Conservation (phyloP, 2,113 vertebrate genomes). For the chimpanzee (Pan troglodytes) region NHGRI_mPanTro3-v2.1_pri NC_072398.2:84889001-84889500, state of each 20-base stretch:
- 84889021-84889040: neutral
- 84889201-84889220: neutral
- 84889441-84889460: neutral
- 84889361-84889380: neutral
- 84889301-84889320: neutral
- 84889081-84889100: neutral
- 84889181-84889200: neutral
- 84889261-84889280: neutral
- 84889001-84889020: neutral
- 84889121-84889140: neutral
- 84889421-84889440: neutral
- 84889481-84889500: neutral
- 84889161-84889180: neutral
- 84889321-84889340: neutral
- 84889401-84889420: neutral
- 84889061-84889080: neutral
- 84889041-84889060: neutral
- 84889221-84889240: neutral
- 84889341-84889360: neutral
- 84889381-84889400: neutral
- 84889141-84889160: neutral
- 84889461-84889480: neutral
- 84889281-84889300: neutral
- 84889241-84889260: neutral
- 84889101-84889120: neutral